A percentile compares a stretch with the other conserved stretches of the same genome.
phyloP scores from a whole-genome alignment of 2,888 invertebrate species.

The Hipparchia semele region DNA sequence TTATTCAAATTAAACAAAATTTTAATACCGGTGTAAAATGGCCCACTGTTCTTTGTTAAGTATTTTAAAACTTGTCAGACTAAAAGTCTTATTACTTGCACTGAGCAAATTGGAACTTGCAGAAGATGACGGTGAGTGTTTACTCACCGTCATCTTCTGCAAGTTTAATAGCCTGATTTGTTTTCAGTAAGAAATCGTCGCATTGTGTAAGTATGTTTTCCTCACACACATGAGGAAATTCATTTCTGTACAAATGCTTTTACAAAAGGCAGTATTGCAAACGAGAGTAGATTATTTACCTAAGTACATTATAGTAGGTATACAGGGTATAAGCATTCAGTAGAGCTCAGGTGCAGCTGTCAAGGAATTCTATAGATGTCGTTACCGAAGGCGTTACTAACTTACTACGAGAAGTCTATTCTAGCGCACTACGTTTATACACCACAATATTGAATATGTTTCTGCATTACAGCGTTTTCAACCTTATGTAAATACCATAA shows the following conservation, averaged over 20 bases:
- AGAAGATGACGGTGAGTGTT: too few relatives aligned
- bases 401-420: constrained; percentile 22
- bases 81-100: too few relatives aligned
- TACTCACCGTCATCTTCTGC: too few relatives aligned
- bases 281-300: too few relatives aligned
- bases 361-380: constrained; percentile 16
- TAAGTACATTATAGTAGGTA: too few relatives aligned
- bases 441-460: constrained; percentile 9
- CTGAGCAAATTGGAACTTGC: too few relatives aligned
- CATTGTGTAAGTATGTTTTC: not conserved
- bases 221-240: not conserved
- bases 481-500: constrained; percentile 5
- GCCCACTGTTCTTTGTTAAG: too few relatives aligned
- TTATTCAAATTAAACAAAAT: too few relatives aligned
- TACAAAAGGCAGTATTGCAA: not conserved
- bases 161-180: too few relatives aligned
- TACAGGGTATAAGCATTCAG: not conserved
- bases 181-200: too few relatives aligned
- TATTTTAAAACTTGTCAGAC: too few relatives aligned
- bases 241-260: constrained; percentile 10
- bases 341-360: constrained; percentile 17
- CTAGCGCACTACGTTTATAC: constrained; percentile 5
- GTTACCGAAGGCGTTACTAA: constrained; percentile 19
- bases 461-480: not conserved
- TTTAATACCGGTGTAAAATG: too few relatives aligned